A percentile compares a stretch with the other conserved stretches of the same genome.
Conservation (phyloP, 2,888 invertebrate genomes). For the Drosophila mulleri region DNA sequence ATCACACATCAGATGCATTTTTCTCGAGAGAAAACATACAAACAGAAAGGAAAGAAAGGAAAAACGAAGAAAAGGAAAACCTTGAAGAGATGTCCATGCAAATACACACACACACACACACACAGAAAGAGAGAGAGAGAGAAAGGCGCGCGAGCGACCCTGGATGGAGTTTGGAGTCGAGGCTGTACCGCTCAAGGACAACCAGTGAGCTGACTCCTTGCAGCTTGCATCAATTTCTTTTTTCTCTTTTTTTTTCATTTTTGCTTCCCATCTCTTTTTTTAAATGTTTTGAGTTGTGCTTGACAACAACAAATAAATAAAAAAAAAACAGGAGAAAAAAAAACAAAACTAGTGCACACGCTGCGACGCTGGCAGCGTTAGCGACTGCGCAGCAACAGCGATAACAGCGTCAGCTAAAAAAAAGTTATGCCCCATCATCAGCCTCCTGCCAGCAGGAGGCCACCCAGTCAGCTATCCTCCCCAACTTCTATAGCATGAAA, state of each 20-base stretch:
- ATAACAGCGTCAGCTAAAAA: slow-evolving; percentile 48
- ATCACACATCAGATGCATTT: slow-evolving; percentile 37
- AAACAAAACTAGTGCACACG: slow-evolving; percentile 50
- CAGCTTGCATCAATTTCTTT: slow-evolving; percentile 1
- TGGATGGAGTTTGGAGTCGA: slow-evolving; percentile 49
- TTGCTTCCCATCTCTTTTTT: not conserved
- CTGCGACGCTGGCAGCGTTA: slow-evolving; percentile 52
- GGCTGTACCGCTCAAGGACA: slow-evolving; percentile 49
- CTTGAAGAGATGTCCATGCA: slow-evolving; percentile 56
- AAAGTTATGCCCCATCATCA: slow-evolving; percentile 41
- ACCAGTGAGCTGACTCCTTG: slow-evolving; percentile 5
- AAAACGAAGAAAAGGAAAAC: slow-evolving; percentile 12
- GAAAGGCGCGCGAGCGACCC: slow-evolving; percentile 1
- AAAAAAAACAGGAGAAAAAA: slow-evolving; percentile 24
- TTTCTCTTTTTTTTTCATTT: slow-evolving; percentile 8
- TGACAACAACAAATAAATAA: slow-evolving; percentile 25
- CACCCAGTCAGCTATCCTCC: slow-evolving; percentile 22
- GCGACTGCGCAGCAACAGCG: slow-evolving; percentile 76
- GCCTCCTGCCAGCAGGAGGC: slow-evolving; percentile 11
- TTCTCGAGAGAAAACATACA: not conserved
- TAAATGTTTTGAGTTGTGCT: slow-evolving; percentile 23
- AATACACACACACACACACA: slow-evolving; percentile 16
- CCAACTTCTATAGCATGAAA: slow-evolving; percentile 61
- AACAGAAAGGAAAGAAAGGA: not conserved
- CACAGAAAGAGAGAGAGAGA: not conserved